Percentiles rank a stretch among this genome's conserved stretches.
Conservation (phyloP, 2,888 invertebrate species). For the Crossocerus cetratus region DNA sequence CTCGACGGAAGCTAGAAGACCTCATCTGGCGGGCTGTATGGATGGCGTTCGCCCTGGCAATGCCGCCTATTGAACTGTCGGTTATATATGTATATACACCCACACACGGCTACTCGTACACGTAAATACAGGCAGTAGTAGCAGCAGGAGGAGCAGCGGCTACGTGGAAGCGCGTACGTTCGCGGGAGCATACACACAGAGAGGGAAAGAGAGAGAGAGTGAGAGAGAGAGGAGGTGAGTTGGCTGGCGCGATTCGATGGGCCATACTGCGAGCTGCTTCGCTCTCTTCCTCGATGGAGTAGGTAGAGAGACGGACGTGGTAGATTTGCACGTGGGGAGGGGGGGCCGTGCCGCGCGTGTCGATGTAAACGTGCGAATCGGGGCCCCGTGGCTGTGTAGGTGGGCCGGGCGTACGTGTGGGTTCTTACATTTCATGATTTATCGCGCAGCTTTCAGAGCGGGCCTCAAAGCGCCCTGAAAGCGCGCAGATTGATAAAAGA, state of each 20-base stretch:
- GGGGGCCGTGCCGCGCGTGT: conserved; percentile 2
- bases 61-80: conserved; percentile 75
- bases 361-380: conserved; percentile 4
- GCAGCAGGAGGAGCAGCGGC: conserved; percentile 12
- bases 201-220: too few species aligned
- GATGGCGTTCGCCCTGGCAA: conserved; percentile 74
- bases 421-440: conserved; percentile 77
- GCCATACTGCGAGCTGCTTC: too few species aligned
- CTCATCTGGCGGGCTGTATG: conserved; percentile 75
- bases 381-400: background rate
- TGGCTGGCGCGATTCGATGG: too few species aligned
- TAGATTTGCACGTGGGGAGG: conserved; percentile 26
- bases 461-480: conserved; percentile 75
- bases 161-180: conserved; percentile 14
- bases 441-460: conserved; percentile 75
- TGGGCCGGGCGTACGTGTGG: conserved; percentile 53
- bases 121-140: conserved; percentile 12
- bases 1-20: conserved; percentile 77
- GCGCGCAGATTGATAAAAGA: conserved; percentile 76
- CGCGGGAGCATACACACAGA: conserved; percentile 4
- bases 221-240: too few species aligned
- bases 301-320: conserved; percentile 4
- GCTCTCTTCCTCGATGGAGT: background rate
- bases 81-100: conserved; percentile 61
- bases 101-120: conserved; percentile 22